These are phyloP conservation scores for Dasyurus viverrinus DNA, from an alignment of 2,113 vertebrate genomes.

Conservation along the genomic window DNA sequence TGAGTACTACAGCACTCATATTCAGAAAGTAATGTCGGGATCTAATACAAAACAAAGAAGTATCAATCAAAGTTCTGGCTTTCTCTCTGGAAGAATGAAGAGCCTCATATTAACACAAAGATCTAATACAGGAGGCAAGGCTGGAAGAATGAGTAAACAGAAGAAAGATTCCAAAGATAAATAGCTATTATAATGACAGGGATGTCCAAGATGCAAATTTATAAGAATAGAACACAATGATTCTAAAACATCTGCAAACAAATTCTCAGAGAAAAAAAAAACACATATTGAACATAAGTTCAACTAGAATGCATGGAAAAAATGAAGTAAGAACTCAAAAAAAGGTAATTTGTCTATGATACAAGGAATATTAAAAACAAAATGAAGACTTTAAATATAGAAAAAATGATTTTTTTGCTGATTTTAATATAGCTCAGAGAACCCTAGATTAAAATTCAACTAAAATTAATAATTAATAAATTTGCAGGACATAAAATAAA, in stretches of 20 bases:
- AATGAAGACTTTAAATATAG: neutral
- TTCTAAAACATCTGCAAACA: neutral
- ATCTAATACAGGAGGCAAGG: neutral
- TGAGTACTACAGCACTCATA: neutral
- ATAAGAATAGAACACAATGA: neutral
- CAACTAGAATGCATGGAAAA: neutral
- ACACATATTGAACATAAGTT: neutral
- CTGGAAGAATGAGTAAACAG: neutral
- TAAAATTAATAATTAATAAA: neutral
- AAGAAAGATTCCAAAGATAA: neutral
- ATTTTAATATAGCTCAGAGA: neutral
- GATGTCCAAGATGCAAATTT: neutral
- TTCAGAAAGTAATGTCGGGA: neutral
- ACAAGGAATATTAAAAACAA: neutral
- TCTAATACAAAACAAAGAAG: neutral
- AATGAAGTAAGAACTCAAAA: neutral
- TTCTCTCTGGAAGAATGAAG: neutral
- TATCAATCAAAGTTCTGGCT: neutral
- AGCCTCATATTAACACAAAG: neutral
- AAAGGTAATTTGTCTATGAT: neutral
- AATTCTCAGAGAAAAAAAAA: neutral
- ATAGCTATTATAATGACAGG: neutral
- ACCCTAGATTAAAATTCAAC: neutral
- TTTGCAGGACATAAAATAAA: neutral
- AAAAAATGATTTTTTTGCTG: neutral